A percentile compares a stretch with the other conserved stretches of the same genome.
Evolutionary conservation across 2,797 vertebrate species (phyloP).

Genomic region (Pangasius djambal): DNA sequence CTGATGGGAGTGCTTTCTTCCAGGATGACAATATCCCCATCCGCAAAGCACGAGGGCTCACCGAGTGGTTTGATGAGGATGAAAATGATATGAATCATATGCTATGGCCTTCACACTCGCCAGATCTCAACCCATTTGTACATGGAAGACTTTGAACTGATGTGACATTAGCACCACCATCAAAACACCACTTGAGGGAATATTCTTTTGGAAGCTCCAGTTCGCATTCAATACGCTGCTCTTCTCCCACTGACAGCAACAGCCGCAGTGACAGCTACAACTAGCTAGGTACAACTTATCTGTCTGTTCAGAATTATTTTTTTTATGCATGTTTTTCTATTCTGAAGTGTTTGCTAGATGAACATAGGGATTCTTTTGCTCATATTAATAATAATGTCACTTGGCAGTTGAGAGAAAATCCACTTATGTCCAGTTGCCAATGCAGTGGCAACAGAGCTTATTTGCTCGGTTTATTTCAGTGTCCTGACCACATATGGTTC

Average conservation of each 20-base stretch:
- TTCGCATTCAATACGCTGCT: slow-evolving; percentile 5
- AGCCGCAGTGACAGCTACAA: background rate
- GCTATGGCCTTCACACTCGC: background rate
- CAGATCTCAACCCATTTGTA: background rate
- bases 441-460: background rate
- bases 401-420: slow-evolving; percentile 11
- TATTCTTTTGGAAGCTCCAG: background rate
- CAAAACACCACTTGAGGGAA: background rate
- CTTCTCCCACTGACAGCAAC: slow-evolving; percentile 49
- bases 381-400: background rate
- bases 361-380: background rate
- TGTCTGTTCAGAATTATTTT: background rate
- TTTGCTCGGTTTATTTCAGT: background rate
- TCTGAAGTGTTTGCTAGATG: background rate
- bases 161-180: background rate
- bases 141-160: background rate
- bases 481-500: background rate
- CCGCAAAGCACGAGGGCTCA: background rate
- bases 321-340: background rate
- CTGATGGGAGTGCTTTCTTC: background rate
- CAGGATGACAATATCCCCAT: background rate
- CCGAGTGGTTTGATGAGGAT: background rate
- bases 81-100: background rate
- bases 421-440: background rate
- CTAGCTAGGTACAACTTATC: background rate